Base-by-base conservation (phyloP, 2,888 invertebrate genomes). In the Chalcosyrphus nemorum region DNA sequence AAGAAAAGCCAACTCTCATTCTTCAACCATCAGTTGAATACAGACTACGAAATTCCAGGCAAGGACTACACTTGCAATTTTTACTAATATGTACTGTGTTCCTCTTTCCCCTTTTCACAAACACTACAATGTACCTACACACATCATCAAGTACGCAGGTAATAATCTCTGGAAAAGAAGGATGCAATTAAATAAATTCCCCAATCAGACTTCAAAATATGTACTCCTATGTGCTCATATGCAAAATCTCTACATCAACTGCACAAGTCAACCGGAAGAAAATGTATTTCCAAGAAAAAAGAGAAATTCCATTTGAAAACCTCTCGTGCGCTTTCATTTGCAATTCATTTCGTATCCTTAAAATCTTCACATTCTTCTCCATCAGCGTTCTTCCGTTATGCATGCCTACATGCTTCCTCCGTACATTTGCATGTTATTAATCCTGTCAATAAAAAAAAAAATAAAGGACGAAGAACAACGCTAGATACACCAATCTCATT, bases 391-490 rank as follows among this genome's bases (percentile, higher is more conserved):
- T 13, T 24, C 13, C 21, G 47, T 47, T 47, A 47, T 19, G 29
- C 63, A 45, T 47, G 19, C 59, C 15, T n/a, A 59, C 41, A 59
- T 9, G 57, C 57, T 41, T 13, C 24, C 21, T 24, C 15, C 5
- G 13, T 41, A 59, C 41, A 59, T 59, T 59, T 24, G 59, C 57
- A 59, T 41, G 24, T 24, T 59, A 59, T 59, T 59, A 59, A 59
- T 59, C 24, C 41, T 38, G 2, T 13, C 38, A 38, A 57, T 38
- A 15, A 17, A 59, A 59, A 9, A 13, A 45, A 45, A 17, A 7
- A 7, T n/a, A 7, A 17, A 41, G 4, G 1, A 38, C 19, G 17
- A 21, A 4, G n/a, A 24, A 21, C 21, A 21, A n/a, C n/a, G 21
- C 2, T 19, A 45, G 13, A 11, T 38, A 38, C 1, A 4, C 24